Percentiles rank a stretch among this genome's conserved stretches.
Evolutionary conservation across 2,888 invertebrate species (phyloP).

Genomic region (Zygaena filipendulae): DNA sequence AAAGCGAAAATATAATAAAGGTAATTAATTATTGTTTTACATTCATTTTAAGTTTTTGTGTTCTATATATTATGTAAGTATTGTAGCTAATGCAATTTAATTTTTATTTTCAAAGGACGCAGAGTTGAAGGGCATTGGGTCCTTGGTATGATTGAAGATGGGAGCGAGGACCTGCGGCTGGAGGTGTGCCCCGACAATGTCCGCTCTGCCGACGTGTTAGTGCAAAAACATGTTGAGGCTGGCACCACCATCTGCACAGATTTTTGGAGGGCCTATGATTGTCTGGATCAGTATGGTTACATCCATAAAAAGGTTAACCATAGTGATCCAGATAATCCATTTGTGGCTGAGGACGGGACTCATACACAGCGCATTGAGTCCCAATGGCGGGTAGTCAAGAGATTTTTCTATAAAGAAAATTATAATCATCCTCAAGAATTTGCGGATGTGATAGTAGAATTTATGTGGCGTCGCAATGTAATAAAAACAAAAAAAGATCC

Average conservation of each 20-base stretch:
- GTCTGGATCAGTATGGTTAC: constrained; percentile 16
- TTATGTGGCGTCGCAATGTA: constrained; percentile 10
- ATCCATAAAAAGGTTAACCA: constrained; percentile 18
- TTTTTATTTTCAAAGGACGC: background rate
- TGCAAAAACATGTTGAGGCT: constrained; percentile 17
- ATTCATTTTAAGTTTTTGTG: no score
- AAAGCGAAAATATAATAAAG: constrained; percentile 14
- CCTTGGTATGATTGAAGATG: constrained; percentile 16
- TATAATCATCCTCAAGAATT: constrained; percentile 7
- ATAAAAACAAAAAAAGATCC: constrained; percentile 1
- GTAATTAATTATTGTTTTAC: background rate
- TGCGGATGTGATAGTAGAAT: constrained; percentile 8
- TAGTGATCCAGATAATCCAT: constrained; percentile 12
- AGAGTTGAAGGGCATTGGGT: constrained; percentile 18
- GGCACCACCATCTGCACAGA: constrained; percentile 17
- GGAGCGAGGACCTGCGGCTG: constrained; percentile 12
- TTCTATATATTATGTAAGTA: background rate
- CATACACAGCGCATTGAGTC: constrained; percentile 16
- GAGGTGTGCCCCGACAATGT: constrained; percentile 14
- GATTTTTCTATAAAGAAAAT: constrained; percentile 8
- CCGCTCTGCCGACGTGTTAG: constrained; percentile 12
- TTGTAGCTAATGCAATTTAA: background rate
- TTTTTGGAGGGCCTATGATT: constrained; percentile 16
- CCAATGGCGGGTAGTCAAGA: constrained; percentile 15
- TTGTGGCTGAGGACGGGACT: constrained; percentile 18